phyloP scores from a whole-genome alignment of 2,888 invertebrate species.

The Stomorhina lunata region DNA sequence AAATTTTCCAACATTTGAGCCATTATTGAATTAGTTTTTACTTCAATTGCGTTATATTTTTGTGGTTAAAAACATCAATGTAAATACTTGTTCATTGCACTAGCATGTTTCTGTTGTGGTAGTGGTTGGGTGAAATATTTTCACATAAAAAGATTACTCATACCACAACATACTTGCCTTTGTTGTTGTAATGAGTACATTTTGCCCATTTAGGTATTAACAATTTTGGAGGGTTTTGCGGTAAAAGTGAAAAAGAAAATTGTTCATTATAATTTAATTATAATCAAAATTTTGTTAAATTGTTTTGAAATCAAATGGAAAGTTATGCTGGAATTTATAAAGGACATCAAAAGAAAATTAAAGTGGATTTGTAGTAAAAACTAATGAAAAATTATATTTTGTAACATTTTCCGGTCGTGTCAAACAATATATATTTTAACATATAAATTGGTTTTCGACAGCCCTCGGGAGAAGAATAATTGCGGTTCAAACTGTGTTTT shows the following conservation, averaged over 20 bases:
- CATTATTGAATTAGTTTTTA: constrained; percentile 55
- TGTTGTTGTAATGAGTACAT: background rate
- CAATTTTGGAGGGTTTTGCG: background rate
- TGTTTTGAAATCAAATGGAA: background rate
- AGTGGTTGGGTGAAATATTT: too few relatives aligned
- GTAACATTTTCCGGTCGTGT: too few relatives aligned
- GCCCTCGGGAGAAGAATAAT: too few relatives aligned
- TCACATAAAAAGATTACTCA: background rate
- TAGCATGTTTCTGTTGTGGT: too few relatives aligned
- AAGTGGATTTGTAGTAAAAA: background rate
- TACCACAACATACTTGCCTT: background rate
- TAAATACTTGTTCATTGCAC: background rate
- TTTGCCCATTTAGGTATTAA: background rate
- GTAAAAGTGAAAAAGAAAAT: background rate
- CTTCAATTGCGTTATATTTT: constrained; percentile 45
- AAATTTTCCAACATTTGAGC: too few relatives aligned
- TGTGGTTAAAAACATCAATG: constrained; percentile 33
- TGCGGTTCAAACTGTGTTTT: too few relatives aligned
- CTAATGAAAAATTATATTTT: too few relatives aligned
- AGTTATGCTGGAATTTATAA: background rate
- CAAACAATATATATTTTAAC: too few relatives aligned
- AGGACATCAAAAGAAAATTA: background rate
- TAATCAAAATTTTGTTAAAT: background rate
- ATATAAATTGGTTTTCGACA: too few relatives aligned
- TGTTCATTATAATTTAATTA: constrained; percentile 8